Conservation (phyloP, 2,888 invertebrate genomes). For the Cantharis rufa region DNA sequence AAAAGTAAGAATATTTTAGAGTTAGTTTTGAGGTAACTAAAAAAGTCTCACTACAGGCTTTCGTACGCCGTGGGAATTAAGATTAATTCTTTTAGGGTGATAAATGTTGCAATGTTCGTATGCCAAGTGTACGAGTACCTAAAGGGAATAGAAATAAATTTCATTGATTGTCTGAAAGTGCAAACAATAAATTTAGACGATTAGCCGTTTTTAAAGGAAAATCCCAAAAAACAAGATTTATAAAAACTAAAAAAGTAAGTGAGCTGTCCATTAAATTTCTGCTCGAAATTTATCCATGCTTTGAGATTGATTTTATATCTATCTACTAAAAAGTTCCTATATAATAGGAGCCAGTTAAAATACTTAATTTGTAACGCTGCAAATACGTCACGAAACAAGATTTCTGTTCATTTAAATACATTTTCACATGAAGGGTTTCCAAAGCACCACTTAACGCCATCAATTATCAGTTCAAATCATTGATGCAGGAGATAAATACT, state of each 20-base stretch:
- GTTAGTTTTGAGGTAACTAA: not conserved
- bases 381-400: conserved; percentile 9
- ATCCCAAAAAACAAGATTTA: not conserved
- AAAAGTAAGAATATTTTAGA: not conserved
- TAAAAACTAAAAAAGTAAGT: not conserved
- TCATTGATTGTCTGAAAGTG: conserved; percentile 18
- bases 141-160: conserved; percentile 15
- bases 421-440: conserved; percentile 16
- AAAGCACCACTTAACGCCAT: conserved; percentile 21
- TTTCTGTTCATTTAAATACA: conserved; percentile 11
- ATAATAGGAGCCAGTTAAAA: not conserved
- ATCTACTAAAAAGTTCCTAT: not conserved
- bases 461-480: conserved; percentile 21
- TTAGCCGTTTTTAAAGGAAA: not conserved
- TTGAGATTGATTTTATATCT: not conserved
- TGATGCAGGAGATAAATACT: conserved; percentile 13
- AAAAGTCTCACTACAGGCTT: conserved; percentile 18
- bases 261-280: not conserved
- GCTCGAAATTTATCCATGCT: not conserved
- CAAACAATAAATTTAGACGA: conserved; percentile 2
- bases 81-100: conserved; percentile 21
- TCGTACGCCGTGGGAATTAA: conserved; percentile 20
- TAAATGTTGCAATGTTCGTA: conserved; percentile 15
- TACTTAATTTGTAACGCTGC: not conserved
- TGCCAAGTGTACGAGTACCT: conserved; percentile 14